phyloP scores from a whole-genome alignment of 2,113 vertebrate genomes.

The Nothoprocta pentlandii region DNA sequence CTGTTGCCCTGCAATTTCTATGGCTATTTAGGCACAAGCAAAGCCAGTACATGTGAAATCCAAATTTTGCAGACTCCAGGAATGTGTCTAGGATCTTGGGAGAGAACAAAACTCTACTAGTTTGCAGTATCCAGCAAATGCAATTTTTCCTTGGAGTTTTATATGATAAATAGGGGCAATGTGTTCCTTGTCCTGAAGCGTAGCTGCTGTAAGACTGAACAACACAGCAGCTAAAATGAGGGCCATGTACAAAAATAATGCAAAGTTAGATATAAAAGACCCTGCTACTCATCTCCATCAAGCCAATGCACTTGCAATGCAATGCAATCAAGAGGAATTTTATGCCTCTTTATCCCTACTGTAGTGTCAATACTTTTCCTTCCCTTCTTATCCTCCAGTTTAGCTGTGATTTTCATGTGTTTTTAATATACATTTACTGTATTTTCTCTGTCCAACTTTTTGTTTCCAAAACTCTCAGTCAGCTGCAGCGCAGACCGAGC shows the following conservation, averaged over 20 bases:
- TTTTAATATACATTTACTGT: slow-evolving; percentile 57
- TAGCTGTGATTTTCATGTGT: slow-evolving; percentile 26
- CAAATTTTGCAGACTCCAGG: slow-evolving; percentile 3
- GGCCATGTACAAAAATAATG: neutral
- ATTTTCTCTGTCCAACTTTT: slow-evolving; percentile 49
- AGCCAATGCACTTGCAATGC: neutral
- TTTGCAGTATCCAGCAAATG: neutral
- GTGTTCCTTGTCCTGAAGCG: neutral
- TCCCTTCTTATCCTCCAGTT: neutral
- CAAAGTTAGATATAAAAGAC: neutral
- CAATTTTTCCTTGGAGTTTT: neutral
- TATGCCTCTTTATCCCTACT: neutral
- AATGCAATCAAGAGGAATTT: neutral
- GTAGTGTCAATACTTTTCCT: neutral
- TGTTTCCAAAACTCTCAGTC: slow-evolving; percentile 53
- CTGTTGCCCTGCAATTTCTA: neutral
- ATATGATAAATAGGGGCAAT: neutral
- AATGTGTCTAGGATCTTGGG: slow-evolving; percentile 19
- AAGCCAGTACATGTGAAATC: neutral
- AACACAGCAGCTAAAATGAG: neutral
- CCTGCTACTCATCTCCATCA: neutral
- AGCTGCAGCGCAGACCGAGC: slow-evolving; percentile 26
- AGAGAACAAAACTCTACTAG: neutral
- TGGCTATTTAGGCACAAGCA: neutral
- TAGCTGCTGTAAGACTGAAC: neutral